Conservation (phyloP, 2,113 vertebrate genomes). For the Gambusia holbrooki region DNA sequence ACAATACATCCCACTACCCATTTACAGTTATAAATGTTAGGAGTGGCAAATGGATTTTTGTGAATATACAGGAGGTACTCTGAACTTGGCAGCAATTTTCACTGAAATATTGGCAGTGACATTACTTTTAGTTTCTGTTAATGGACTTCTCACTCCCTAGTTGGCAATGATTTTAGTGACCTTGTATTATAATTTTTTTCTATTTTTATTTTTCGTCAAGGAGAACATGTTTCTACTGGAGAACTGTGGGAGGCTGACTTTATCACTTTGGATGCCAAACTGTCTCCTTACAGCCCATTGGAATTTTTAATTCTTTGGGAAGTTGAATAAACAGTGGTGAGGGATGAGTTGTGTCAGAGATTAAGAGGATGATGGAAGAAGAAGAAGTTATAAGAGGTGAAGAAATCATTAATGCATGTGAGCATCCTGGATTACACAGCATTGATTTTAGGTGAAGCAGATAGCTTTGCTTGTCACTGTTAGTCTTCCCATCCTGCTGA, state of each 20-base stretch:
- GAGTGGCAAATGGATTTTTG: conserved; percentile 37
- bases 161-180: conserved; percentile 49
- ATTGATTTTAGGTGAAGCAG: conserved; percentile 58
- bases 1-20: neutral
- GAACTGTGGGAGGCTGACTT: conserved; percentile 1
- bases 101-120: conserved; percentile 43
- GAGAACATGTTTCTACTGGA: neutral
- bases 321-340: conserved; percentile 13
- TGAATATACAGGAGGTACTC: conserved; percentile 41
- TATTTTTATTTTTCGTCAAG: conserved; percentile 30
- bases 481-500: conserved; percentile 36
- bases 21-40: conserved; percentile 41
- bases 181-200: conserved; percentile 32
- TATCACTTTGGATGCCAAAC: neutral
- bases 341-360: conserved; percentile 15
- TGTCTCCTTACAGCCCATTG: neutral
- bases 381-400: conserved; percentile 36
- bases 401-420: conserved; percentile 59
- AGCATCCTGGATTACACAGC: conserved; percentile 57
- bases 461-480: conserved; percentile 60
- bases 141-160: conserved; percentile 52
- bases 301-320: conserved; percentile 14
- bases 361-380: conserved; percentile 5
- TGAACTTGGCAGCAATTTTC: conserved; percentile 26
- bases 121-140: conserved; percentile 50